Evolutionary conservation across 2,113 vertebrate genomes (phyloP).

Genomic region (Onychostruthus taczanowskii): DNA sequence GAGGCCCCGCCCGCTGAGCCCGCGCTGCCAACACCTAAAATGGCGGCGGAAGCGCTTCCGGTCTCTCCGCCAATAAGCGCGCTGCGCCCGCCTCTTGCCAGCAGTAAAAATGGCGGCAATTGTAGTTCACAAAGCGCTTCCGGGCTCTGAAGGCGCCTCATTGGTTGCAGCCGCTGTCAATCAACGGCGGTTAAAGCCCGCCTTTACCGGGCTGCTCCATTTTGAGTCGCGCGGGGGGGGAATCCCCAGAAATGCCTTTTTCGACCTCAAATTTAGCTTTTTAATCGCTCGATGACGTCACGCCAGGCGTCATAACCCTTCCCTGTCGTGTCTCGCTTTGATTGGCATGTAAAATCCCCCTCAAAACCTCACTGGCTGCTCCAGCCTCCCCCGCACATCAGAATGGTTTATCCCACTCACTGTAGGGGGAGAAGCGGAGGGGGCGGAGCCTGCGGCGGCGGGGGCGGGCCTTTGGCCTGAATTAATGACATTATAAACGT

Average conservation of each 20-base stretch:
- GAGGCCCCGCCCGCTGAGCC: background rate
- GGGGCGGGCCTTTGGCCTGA: rapidly evolving
- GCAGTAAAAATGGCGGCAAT: rapidly evolving
- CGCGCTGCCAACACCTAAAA: rapidly evolving
- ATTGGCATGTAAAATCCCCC: rapidly evolving
- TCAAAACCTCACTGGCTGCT: rapidly evolving
- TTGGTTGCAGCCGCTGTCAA: background rate
- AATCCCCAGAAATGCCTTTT: rapidly evolving
- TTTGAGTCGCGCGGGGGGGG: rapidly evolving
- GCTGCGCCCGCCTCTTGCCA: rapidly evolving
- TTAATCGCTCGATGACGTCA: rapidly evolving
- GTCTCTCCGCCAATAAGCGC: rapidly evolving
- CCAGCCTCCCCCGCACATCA: rapidly evolving
- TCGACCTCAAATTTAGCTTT: rapidly evolving
- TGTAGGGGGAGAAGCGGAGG: rapidly evolving
- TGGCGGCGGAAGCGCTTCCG: rapidly evolving
- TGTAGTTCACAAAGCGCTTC: rapidly evolving
- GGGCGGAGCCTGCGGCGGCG: background rate
- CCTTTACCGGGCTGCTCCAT: rapidly evolving
- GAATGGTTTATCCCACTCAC: rapidly evolving
- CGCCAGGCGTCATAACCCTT: rapidly evolving
- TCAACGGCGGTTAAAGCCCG: rapidly evolving
- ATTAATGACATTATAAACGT: rapidly evolving
- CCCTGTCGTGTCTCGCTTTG: rapidly evolving
- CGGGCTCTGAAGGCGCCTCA: rapidly evolving